Evolutionary conservation across 2,797 vertebrate species (phyloP).

Genomic region (Cossypha caffra): DNA sequence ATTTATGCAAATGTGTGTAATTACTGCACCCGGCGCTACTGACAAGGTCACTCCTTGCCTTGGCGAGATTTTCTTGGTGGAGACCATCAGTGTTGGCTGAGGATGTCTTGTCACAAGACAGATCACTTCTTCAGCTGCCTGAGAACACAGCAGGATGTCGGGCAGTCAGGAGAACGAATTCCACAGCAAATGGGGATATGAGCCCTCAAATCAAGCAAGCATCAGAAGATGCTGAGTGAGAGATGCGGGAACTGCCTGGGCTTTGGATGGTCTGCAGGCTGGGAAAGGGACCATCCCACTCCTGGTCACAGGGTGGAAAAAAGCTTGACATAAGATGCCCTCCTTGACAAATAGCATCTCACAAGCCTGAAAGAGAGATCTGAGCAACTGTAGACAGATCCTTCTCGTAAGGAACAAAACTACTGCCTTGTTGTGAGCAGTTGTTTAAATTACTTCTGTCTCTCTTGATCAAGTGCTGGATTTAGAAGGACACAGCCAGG

Average conservation of each 20-base stretch:
- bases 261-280: neutral
- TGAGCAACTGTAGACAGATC: neutral
- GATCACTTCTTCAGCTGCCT: neutral
- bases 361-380: neutral
- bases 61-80: neutral
- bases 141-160: fast-evolving
- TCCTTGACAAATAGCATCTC: neutral
- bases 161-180: neutral
- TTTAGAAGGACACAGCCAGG: neutral
- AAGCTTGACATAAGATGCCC: fast-evolving
- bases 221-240: neutral
- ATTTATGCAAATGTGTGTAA: neutral
- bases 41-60: conserved; percentile 11
- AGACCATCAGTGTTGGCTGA: neutral
- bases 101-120: neutral
- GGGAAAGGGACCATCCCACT: neutral
- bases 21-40: neutral
- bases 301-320: neutral
- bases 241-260: neutral
- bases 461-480: neutral
- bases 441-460: neutral
- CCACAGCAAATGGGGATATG: neutral
- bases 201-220: neutral
- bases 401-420: neutral
- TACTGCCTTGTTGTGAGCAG: neutral